phyloP scores from a whole-genome alignment of 2,797 vertebrate genomes.

The Platyrinchus mystaceus region DNA sequence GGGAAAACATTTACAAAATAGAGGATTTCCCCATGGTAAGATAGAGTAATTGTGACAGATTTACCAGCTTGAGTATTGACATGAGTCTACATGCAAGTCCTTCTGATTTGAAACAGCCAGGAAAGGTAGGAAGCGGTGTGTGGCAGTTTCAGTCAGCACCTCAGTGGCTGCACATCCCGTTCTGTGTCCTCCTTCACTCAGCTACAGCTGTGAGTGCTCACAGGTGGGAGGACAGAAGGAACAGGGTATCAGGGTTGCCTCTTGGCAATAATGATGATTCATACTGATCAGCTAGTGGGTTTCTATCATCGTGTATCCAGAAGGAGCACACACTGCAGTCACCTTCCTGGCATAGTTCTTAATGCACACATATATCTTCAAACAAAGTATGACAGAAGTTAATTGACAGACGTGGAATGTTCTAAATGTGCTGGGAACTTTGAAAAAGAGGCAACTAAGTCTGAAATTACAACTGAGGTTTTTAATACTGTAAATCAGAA shows the following conservation, averaged over 20 bases:
- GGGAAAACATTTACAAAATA: neutral
- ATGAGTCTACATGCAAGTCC: neutral
- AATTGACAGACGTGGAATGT: neutral
- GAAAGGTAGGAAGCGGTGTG: rapidly evolving
- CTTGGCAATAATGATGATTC: rapidly evolving
- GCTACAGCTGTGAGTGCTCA: neutral
- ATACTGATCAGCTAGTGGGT: rapidly evolving
- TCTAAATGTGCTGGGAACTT: neutral
- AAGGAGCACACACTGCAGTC: rapidly evolving
- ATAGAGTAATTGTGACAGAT: neutral
- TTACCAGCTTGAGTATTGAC: neutral
- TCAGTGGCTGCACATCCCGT: neutral
- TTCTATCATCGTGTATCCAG: rapidly evolving
- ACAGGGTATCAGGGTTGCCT: rapidly evolving
- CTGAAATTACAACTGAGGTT: neutral
- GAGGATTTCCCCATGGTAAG: neutral
- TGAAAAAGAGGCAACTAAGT: neutral
- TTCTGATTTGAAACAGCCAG: neutral
- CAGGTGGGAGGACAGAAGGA: neutral
- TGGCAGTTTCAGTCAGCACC: neutral
- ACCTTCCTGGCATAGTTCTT: neutral
- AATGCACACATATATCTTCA: rapidly evolving
- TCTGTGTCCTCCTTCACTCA: neutral
- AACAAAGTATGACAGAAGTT: neutral
- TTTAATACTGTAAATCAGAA: neutral